Evolutionary conservation across 2,888 invertebrate species (phyloP), one percentile per base, ranked within the genome.

Genomic region (Ceriagrion tenellum): DNA sequence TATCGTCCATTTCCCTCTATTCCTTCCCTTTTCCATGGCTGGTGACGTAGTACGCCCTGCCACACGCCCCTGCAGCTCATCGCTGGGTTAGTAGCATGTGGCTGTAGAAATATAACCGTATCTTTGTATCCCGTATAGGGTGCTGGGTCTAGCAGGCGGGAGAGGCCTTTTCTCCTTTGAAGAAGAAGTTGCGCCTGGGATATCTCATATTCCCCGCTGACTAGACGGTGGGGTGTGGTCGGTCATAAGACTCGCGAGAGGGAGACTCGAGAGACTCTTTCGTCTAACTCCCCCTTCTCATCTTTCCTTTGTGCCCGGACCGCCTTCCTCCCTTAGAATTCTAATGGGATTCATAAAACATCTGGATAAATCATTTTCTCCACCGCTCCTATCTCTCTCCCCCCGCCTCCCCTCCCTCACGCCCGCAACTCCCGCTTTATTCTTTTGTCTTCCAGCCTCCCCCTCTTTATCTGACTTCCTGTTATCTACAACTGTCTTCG

Each of bases 341-440:
- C 81, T 81, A 81, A 81, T 81, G 81, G 81, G 81, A 81, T 81
- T 81, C 81, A 81, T 81, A 81, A 81, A 81, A 81, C 81, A 81
- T 81, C 81, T 81, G 81, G 81, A 81, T 81, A 81, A 35, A 81
- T 35, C 81, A 35, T 81, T 81, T 81, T 81, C 81, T 35, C 35
- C 81, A 26, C 81, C 81, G 59, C 81, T 81, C 35, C 47, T 47
- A 47, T 8, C 47, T 8, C 47, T 8, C 2, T 8, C 8, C 47
- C 47, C 81, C 81, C 35, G n/a, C 81, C 81, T 6, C 81, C 35
- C 35, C 47, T 47, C 2, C 47, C 47, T 8, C 47, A 2, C 2
- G 4, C 8, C 47, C 47, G n/a, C n/a, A n/a, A n/a, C n/a, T n/a
- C 81, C 81, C 35, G 1, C 35, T 30, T 81, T 35, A 81, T 81